Conservation (phyloP, 2,113 vertebrate species). For the Antigone vipio region DNA sequence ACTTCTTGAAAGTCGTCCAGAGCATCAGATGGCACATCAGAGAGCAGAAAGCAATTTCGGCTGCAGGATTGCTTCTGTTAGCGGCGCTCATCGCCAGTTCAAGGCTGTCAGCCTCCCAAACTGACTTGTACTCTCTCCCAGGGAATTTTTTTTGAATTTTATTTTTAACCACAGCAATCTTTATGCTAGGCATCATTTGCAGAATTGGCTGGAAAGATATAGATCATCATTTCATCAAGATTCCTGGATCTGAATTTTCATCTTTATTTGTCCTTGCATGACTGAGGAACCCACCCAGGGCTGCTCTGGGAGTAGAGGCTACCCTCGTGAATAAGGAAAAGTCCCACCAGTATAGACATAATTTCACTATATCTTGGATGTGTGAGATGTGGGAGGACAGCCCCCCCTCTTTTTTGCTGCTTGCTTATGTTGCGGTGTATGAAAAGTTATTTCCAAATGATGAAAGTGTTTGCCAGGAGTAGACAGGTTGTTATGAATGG, state of each 20-base stretch:
- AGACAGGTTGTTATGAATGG: slow-evolving; percentile 13
- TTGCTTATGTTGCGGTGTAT: not conserved
- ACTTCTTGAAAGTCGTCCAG: not conserved
- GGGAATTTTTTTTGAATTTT: not conserved
- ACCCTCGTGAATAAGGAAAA: not conserved
- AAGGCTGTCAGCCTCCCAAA: not conserved
- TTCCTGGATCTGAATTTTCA: not conserved
- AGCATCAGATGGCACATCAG: slow-evolving; percentile 17
- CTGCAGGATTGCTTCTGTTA: not conserved
- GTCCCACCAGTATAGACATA: not conserved
- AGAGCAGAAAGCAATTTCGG: not conserved
- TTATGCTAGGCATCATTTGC: not conserved
- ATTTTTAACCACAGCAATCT: not conserved
- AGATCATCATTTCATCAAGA: not conserved
- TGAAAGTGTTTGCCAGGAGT: slow-evolving; percentile 7
- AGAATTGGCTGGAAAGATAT: not conserved
- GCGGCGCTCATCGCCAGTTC: not conserved
- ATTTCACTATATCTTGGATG: not conserved
- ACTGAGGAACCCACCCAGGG: not conserved
- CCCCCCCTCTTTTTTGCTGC: not conserved
- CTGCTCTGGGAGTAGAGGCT: not conserved
- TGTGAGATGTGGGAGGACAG: not conserved
- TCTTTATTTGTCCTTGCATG: not conserved
- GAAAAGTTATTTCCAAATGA: slow-evolving; percentile 30
- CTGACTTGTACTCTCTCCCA: not conserved